phyloP scores from a whole-genome alignment of 2,888 invertebrate genomes.

The Conops quadrifasciatus region DNA sequence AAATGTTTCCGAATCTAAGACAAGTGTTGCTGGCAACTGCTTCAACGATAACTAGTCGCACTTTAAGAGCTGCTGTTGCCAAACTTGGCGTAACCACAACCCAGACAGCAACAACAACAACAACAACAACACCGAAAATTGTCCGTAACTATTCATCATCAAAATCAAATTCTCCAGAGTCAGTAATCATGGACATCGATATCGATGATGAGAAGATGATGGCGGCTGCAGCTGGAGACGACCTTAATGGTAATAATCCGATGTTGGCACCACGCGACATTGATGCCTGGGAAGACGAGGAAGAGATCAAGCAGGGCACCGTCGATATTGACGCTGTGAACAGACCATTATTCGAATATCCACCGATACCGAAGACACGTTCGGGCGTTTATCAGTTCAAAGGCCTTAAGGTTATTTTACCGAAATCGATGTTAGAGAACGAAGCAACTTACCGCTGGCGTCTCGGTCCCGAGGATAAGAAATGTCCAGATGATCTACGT shows the following conservation, averaged over 20 bases:
- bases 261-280: conserved; percentile 40
- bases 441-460: conserved; percentile 44
- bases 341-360: conserved; percentile 22
- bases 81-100: conserved; percentile 8
- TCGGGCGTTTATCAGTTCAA: conserved; percentile 42
- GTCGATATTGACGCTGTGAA: conserved; percentile 20
- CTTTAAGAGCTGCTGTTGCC: neutral
- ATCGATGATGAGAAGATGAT: neutral
- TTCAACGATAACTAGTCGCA: too few relatives aligned
- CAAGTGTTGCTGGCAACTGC: neutral
- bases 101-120: conserved; percentile 17
- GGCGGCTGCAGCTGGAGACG: neutral
- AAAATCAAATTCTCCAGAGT: conserved; percentile 20
- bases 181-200: conserved; percentile 26
- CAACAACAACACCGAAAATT: conserved; percentile 2
- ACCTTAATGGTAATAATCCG: neutral
- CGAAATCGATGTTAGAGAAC: conserved; percentile 39
- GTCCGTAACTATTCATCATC: neutral
- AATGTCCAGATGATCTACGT: conserved; percentile 16
- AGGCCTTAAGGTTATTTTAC: conserved; percentile 44
- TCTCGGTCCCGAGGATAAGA: conserved; percentile 32
- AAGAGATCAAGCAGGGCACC: conserved; percentile 37
- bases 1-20: neutral
- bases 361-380: conserved; percentile 40
- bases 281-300: conserved; percentile 39